Evolutionary conservation across 2,113 vertebrate genomes (phyloP), one percentile per base, ranked within the genome.

Genomic region (Oreochromis tanganicae): DNA sequence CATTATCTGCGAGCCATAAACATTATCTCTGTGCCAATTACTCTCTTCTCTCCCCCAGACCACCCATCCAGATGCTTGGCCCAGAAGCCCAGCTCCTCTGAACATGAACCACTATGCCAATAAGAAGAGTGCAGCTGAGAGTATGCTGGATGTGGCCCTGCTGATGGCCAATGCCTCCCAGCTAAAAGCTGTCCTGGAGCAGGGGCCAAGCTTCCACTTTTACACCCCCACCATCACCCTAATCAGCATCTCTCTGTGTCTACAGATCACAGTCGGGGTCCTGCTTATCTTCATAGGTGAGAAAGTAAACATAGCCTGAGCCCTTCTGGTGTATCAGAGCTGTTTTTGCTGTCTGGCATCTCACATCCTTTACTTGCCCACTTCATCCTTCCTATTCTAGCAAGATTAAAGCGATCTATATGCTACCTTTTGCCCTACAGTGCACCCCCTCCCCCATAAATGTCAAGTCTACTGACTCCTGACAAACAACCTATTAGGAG

Each of bases 121-220:
- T 91, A 98, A 98, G 97, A 98, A 99, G 96, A 98, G 97, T 0
- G 98, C 97, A 0, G 97, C 98, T 0, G 97, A 98, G 92, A 98
- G 98, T 95, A 98, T 98, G 98, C 92, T 98, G 96, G 98, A 99
- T 90, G 93, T 98, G 4, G 97, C 98, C 1, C 95, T 99, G 73
- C 96, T 98, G 83, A 97, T 98, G 98, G 98, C 98, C 90, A 98
- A 98, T 0, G 97, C 98, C 0, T 98, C 97, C 6, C 98, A 99
- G 95, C 97, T 98, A 75, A 98, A 98, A 89, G 97, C 97, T 0
- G 96, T 98, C 13, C 93, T 98, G 85, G 97, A 98, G 32, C 97
- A 98, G 88, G 98, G 97, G 10, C 93, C 97, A 3, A 24, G 83
- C 7, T 97, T 97, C 38, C 86, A 90, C 84, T 98, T 98, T 93